Base-by-base conservation (phyloP, 64 coral and sea anemone species). In the Acropora tenuis region DNA sequence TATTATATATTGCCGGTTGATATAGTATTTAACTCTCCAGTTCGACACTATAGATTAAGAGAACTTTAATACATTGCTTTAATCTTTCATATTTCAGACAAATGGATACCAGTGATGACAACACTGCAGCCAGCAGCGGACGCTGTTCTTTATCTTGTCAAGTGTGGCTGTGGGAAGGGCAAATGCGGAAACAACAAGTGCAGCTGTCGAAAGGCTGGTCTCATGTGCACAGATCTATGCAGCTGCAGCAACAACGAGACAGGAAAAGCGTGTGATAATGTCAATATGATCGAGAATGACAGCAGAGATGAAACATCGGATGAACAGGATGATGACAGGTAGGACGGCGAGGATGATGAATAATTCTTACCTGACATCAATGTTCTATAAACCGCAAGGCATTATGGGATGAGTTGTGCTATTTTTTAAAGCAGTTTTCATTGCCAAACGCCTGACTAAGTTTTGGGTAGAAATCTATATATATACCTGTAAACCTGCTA, bases 111-210 rank as follows among this genome's bases (percentile, higher is more conserved):
- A 13, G 84, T 93, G 76, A 93, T 93, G 91, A 79, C 84, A 47
- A 5, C 3, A 79, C 67, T 93, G 45, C 75, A 77, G 47, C 91
- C 85, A 18, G 91, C 91, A 80, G 78, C 91, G 19, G 91, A 93
- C 44, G 85, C 85, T 57, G 77, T 93, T 73, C 82, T 93, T 65
- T 63, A 88, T 88, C 84, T 93, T 58, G 81, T 93, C 47, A 93
- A 93, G 84, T 88, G 91, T 82, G 91, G 91, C 60, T 93, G 91
- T 88, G 48, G 13, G 74, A 93, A 93, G 67, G 81, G 76, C 55
- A 87, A 65, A 79, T 93, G 91, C 76, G 1, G 69, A 63, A 93
- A 74, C 48, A 93, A 93, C 74, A 86, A 67, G 10, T 93, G 91
- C 12, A 55, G 59, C 18, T 93, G 91, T 81, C 84, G 66, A 47